phyloP scores from a whole-genome alignment of 2,888 invertebrate genomes.

The Orthosia cruda region DNA sequence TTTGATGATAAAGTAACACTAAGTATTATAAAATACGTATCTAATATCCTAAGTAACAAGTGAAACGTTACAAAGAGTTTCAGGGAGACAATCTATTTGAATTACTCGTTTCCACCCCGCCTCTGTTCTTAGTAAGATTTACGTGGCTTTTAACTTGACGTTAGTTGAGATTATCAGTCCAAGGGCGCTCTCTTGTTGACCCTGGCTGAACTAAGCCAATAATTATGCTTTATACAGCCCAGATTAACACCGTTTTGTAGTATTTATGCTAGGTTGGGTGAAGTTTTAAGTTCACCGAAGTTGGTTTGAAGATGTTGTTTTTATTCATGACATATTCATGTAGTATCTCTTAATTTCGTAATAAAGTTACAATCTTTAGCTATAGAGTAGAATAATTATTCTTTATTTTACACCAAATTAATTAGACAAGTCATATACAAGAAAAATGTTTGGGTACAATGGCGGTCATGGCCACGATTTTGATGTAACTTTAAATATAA shows the following conservation, averaged over 20 bases:
- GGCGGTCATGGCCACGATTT: too few relatives aligned
- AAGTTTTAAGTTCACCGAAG: neutral
- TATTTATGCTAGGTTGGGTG: slow-evolving; percentile 30
- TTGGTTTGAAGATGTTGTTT: neutral
- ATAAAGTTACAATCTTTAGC: neutral
- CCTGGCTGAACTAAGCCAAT: slow-evolving; percentile 59
- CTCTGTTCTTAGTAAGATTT: slow-evolving; percentile 76
- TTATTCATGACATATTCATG: neutral
- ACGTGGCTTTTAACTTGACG: slow-evolving; percentile 83
- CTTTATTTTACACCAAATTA: too few relatives aligned
- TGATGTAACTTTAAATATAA: too few relatives aligned
- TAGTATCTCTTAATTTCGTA: neutral
- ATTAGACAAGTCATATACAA: too few relatives aligned
- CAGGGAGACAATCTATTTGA: slow-evolving; percentile 35
- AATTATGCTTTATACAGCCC: slow-evolving; percentile 48
- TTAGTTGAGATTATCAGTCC: slow-evolving; percentile 82
- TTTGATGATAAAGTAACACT: neutral
- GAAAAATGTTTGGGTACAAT: too few relatives aligned
- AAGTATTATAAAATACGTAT: neutral
- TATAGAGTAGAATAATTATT: too few relatives aligned
- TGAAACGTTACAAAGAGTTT: slow-evolving; percentile 30
- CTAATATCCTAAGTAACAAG: slow-evolving; percentile 39
- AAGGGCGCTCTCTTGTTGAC: slow-evolving; percentile 73
- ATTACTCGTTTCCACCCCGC: slow-evolving; percentile 59
- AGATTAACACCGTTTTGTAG: slow-evolving; percentile 37